phyloP scores from a whole-genome alignment of 30 jellyfish, hydroid and myxozoan species.

The Aurelia coerulea region DNA sequence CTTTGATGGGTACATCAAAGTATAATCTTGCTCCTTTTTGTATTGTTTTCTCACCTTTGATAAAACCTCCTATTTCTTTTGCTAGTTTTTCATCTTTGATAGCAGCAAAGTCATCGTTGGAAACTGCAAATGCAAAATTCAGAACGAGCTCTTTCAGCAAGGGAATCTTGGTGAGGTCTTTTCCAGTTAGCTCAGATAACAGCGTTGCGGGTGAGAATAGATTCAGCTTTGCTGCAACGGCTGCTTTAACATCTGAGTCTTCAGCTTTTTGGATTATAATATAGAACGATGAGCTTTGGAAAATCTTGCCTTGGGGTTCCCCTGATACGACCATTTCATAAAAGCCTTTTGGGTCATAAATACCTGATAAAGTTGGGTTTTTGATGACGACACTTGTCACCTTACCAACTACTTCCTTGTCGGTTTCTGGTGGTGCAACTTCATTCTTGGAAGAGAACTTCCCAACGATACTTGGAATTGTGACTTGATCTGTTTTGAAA shows the following conservation, averaged over 20 bases:
- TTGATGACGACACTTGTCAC: slow-evolving; percentile 38
- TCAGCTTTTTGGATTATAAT: slow-evolving; percentile 62
- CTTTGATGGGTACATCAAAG: slow-evolving; percentile 70
- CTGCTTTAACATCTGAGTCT: slow-evolving; percentile 46
- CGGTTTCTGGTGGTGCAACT: slow-evolving; percentile 25
- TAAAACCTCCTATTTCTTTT: slow-evolving; percentile 27
- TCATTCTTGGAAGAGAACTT: slow-evolving; percentile 38
- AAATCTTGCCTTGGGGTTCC: slow-evolving; percentile 45
- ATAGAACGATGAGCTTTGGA: slow-evolving; percentile 53
- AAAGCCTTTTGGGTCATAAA: slow-evolving; percentile 72
- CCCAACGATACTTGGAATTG: slow-evolving; percentile 24
- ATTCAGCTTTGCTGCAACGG: slow-evolving; percentile 56
- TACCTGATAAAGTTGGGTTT: slow-evolving; percentile 47
- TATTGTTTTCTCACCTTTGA: slow-evolving; percentile 55
- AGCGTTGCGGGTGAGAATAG: slow-evolving; percentile 51
- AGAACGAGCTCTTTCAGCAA: slow-evolving; percentile 54
- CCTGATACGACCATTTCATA: slow-evolving; percentile 63
- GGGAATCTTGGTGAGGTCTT: slow-evolving; percentile 70
- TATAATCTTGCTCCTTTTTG: slow-evolving; percentile 58
- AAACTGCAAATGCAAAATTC: slow-evolving; percentile 57
- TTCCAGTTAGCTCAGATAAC: slow-evolving; percentile 54
- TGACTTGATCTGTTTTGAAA: slow-evolving; percentile 47
- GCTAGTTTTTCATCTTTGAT: slow-evolving; percentile 56
- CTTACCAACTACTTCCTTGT: slow-evolving; percentile 36
- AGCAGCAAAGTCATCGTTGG: slow-evolving; percentile 58